Evolutionary conservation across 2,113 vertebrate genomes (phyloP).

Genomic region (Corythoichthys intestinalis): DNA sequence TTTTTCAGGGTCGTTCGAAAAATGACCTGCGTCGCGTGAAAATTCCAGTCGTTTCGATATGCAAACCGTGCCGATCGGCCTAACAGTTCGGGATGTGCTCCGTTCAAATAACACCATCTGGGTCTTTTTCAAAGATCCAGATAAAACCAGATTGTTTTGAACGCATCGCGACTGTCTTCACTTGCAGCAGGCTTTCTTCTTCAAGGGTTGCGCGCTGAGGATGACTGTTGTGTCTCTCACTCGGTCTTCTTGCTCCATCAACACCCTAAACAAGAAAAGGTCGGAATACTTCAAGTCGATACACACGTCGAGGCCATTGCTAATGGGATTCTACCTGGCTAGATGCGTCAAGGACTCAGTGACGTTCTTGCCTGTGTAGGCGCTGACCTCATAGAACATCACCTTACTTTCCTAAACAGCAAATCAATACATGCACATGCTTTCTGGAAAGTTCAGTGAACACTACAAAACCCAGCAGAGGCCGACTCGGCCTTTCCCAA

Average conservation of each 20-base stretch:
- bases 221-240: slow-evolving; percentile 77
- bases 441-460: too few relatives aligned
- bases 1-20: too few relatives aligned
- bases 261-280: slow-evolving; percentile 66
- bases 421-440: not conserved
- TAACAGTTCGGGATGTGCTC: too few relatives aligned
- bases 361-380: slow-evolving; percentile 79
- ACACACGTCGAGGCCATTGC: not conserved
- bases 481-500: too few relatives aligned
- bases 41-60: too few relatives aligned
- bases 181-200: slow-evolving; percentile 83
- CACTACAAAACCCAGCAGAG: too few relatives aligned
- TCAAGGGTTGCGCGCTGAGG: slow-evolving; percentile 64
- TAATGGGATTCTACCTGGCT: slow-evolving; percentile 74
- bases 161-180: slow-evolving; percentile 32
- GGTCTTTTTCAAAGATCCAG: too few relatives aligned
- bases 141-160: too few relatives aligned
- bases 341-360: slow-evolving; percentile 79
- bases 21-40: too few relatives aligned
- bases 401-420: slow-evolving; percentile 76
- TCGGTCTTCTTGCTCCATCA: slow-evolving; percentile 85
- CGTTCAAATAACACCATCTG: too few relatives aligned
- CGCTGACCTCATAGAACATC: slow-evolving; percentile 90
- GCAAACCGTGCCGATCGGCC: too few relatives aligned
- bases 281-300: not conserved